Percentiles rank a stretch among this genome's conserved stretches.
Conservation (phyloP, 2,888 invertebrate species). For the Coenonympha arcania region DNA sequence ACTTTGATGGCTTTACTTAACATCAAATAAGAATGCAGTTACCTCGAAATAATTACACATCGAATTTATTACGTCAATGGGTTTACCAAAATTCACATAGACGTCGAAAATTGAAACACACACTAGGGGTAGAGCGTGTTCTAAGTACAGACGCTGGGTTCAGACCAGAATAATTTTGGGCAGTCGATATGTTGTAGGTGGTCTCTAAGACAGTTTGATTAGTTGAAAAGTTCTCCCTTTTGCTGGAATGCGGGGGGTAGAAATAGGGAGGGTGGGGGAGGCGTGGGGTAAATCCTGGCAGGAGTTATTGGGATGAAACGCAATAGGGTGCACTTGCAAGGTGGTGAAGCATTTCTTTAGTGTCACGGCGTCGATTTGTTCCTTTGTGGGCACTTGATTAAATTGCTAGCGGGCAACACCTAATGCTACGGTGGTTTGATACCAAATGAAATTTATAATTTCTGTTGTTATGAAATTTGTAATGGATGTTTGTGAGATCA, state of each 20-base stretch:
- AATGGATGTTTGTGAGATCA: no score
- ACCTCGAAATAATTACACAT: no score
- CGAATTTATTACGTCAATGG: no score
- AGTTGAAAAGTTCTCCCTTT: slow-evolving; percentile 46
- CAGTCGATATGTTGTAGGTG: slow-evolving; percentile 55
- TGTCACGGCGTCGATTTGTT: background rate
- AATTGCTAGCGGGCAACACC: background rate
- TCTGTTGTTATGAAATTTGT: background rate
- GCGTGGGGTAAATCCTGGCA: slow-evolving; percentile 9
- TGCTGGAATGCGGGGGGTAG: slow-evolving; percentile 21
- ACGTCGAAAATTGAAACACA: no score
- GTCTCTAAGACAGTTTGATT: slow-evolving; percentile 64
- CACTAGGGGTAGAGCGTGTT: background rate
- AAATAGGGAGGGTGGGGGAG: slow-evolving; percentile 1
- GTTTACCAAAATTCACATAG: no score
- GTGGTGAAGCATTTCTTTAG: slow-evolving; percentile 15
- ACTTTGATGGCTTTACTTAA: no score
- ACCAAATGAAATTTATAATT: no score
- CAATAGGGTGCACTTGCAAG: slow-evolving; percentile 3
- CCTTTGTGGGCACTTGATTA: background rate
- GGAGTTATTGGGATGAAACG: slow-evolving; percentile 15
- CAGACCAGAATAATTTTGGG: slow-evolving; percentile 43
- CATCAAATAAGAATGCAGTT: no score
- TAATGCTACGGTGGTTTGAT: no score
- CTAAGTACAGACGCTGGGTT: background rate